phyloP scores from a whole-genome alignment of 2,797 vertebrate species.

The Danio aesculapii region DNA sequence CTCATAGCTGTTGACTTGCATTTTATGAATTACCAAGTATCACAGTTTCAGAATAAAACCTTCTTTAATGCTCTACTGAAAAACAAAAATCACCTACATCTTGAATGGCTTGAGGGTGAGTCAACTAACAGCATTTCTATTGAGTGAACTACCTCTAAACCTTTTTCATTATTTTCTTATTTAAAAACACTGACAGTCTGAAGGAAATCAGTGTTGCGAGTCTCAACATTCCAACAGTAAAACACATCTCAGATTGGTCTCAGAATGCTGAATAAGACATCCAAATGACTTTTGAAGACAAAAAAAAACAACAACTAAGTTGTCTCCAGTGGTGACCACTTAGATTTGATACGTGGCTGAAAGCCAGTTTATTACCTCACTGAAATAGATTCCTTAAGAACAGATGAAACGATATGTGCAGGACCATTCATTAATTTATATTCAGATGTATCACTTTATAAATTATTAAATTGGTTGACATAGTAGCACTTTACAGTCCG shows the following conservation, averaged over 20 bases:
- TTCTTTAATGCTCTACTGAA: too few species aligned
- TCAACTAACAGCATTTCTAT: too few species aligned
- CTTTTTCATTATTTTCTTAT: too few species aligned
- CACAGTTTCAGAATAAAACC: constrained; percentile 10
- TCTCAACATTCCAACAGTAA: constrained; percentile 76
- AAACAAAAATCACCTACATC: too few species aligned
- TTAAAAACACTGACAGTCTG: constrained; percentile 63
- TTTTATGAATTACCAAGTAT: constrained; percentile 56
- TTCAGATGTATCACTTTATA: constrained; percentile 61
- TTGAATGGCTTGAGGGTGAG: too few species aligned
- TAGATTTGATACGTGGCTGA: constrained; percentile 28
- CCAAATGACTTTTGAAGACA: constrained; percentile 10
- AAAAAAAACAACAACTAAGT: not conserved
- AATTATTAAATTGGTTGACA: constrained; percentile 58
- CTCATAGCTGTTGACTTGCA: not conserved
- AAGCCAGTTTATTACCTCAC: constrained; percentile 37
- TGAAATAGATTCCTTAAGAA: constrained; percentile 10
- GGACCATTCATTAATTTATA: constrained; percentile 53
- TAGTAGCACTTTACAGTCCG: constrained; percentile 78
- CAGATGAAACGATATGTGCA: constrained; percentile 27
- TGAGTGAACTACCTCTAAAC: too few species aligned
- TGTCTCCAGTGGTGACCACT: not conserved
- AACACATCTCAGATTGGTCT: constrained; percentile 67
- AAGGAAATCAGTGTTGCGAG: constrained; percentile 68
- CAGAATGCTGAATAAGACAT: constrained; percentile 33